These are phyloP conservation scores for Dasysyrphus albostriatus DNA, from an alignment of 2,888 invertebrate genomes.

Conservation along the genomic window DNA sequence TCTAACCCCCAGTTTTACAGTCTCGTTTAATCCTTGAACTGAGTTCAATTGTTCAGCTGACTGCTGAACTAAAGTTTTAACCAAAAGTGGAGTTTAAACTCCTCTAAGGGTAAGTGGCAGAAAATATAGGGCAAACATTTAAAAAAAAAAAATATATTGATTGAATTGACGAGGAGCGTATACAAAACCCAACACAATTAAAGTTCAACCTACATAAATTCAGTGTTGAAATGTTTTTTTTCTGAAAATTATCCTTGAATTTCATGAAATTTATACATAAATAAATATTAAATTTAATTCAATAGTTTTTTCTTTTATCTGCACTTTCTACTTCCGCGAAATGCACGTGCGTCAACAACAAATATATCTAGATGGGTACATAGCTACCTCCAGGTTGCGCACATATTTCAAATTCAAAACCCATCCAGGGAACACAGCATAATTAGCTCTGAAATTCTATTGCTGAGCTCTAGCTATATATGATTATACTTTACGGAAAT, in stretches of 20 bases:
- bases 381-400: neutral
- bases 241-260: conserved; percentile 11
- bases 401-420: conserved; percentile 3
- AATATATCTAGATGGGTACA: neutral
- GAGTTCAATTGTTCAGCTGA: no score
- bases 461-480: neutral
- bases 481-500: conserved; percentile 29
- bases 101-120: no score
- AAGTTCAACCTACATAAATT: conserved; percentile 17
- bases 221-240: neutral
- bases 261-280: conserved; percentile 23
- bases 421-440: conserved; percentile 14
- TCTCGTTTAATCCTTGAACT: no score
- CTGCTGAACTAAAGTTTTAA: no score
- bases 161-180: neutral
- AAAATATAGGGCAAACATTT: no score
- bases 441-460: conserved; percentile 44
- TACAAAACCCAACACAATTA: neutral
- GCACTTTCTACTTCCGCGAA: neutral
- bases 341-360: neutral
- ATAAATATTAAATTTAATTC: conserved; percentile 8
- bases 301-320: conserved; percentile 5
- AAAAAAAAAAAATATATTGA: no score
- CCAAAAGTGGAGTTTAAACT: no score
- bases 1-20: no score